A percentile compares a stretch with the other conserved stretches of the same genome.
These are phyloP conservation scores for Lithodes maja DNA, from an alignment of 2,888 invertebrate species.

Conservation along the genomic window DNA sequence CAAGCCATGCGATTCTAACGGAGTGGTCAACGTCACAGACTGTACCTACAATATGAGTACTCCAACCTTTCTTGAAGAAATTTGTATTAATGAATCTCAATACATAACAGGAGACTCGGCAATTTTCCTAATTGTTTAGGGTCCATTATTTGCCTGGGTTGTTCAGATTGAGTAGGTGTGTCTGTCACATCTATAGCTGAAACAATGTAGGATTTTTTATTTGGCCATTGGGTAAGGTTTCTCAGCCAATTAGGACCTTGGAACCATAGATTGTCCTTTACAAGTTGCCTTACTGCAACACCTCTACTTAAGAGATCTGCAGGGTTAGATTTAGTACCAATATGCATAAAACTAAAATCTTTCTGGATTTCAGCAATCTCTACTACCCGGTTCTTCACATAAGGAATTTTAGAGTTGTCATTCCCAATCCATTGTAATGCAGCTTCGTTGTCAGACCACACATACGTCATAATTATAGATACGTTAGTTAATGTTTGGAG, in stretches of 20 bases:
- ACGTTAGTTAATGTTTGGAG: not conserved
- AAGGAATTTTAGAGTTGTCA: conserved; percentile 7
- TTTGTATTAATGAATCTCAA: too few relatives aligned
- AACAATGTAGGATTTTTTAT: not conserved
- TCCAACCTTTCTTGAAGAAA: too few relatives aligned
- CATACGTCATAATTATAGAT: not conserved
- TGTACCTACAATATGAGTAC: too few relatives aligned
- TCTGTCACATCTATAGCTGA: not conserved
- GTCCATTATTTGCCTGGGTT: too few relatives aligned
- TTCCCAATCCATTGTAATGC: conserved; percentile 22
- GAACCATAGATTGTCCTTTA: not conserved
- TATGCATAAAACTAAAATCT: not conserved
- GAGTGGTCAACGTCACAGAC: too few relatives aligned
- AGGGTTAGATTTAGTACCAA: not conserved
- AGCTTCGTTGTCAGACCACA: conserved; percentile 17
- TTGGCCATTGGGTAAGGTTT: not conserved
- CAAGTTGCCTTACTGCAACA: not conserved
- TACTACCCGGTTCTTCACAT: not conserved
- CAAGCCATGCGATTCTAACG: too few relatives aligned
- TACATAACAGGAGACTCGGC: too few relatives aligned
- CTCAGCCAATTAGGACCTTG: not conserved
- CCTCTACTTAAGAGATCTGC: conserved; percentile 3
- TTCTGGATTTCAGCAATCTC: not conserved
- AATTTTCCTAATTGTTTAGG: too few relatives aligned
- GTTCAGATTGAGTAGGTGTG: too few relatives aligned